Base-by-base conservation (phyloP, 2,888 invertebrate genomes). In the Pterostichus niger region DNA sequence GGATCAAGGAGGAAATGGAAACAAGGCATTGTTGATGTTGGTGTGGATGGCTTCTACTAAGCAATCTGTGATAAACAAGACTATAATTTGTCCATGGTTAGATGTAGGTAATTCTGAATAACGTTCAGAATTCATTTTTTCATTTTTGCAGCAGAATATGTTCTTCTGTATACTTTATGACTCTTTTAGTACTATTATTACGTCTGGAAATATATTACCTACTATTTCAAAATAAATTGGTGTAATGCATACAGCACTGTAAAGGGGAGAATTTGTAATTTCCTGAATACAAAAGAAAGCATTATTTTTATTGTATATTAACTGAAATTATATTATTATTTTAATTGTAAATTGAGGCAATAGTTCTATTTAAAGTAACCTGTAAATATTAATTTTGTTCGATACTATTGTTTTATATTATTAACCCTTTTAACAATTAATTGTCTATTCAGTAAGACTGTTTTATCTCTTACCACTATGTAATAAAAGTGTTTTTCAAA, bases 241-340 rank as follows among this genome's bases (percentile, higher is more conserved):
- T 59, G 24, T 11, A 56, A 56, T 31, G 24, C 10, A 31, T 31
- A n/a, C 13, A 49, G 52, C 52, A 52, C 4, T 59, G 59, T 31
- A 59, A 17, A 17, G 10, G 11, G 17, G 5, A 9, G 59, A 7
- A 24, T 59, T 24, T 24, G 24, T 40, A 40, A 40, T 59, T 59
- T 59, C 54, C 31, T 40, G 40, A 40, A 40, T 9, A 59, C 9
- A 59, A 24, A 59, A 59, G 59, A 24, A 59, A 59, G 59, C 9
- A 7, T 59, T 59, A 59, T 31, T 59, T 59, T 59, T 59, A 59
- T 59, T n/a, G n/a, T n/a, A n/a, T n/a, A n/a, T n/a, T n/a, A n/a
- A n/a, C n/a, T n/a, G n/a, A n/a, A n/a, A n/a, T n/a, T n/a, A n/a
- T n/a, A n/a, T n/a, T n/a, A n/a, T n/a, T n/a, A n/a, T n/a, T n/a